phyloP scores from a whole-genome alignment of 2,113 vertebrate species.

The Clinocottus analis region DNA sequence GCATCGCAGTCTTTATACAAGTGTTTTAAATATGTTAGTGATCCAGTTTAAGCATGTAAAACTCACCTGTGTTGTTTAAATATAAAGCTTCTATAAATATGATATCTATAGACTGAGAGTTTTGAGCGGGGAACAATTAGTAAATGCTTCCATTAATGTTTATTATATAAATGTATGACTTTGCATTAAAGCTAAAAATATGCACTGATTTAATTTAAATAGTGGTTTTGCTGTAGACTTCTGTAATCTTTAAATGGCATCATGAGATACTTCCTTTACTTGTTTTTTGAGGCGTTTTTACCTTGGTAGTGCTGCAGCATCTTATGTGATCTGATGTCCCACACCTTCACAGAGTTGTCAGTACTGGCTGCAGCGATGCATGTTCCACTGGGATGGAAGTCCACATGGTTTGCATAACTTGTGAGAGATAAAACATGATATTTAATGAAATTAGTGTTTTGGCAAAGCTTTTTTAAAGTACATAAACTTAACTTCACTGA shows the following conservation, averaged over 20 bases:
- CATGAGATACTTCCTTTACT: not conserved
- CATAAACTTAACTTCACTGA: not conserved
- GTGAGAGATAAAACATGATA: not conserved
- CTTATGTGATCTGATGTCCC: slow-evolving; percentile 93
- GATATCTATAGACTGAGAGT: not conserved
- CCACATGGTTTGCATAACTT: slow-evolving; percentile 91
- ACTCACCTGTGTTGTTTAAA: not conserved
- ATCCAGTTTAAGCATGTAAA: not conserved
- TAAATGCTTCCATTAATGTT: not conserved
- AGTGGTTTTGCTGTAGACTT: slow-evolving; percentile 1
- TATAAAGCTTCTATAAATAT: not conserved
- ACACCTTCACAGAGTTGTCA: slow-evolving; percentile 94
- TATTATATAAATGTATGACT: not conserved
- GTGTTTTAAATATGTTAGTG: not conserved
- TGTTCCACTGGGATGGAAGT: slow-evolving; percentile 94
- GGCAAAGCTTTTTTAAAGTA: not conserved
- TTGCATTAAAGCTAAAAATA: slow-evolving; percentile 3
- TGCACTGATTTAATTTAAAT: not conserved
- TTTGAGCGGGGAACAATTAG: not conserved
- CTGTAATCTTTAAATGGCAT: not conserved
- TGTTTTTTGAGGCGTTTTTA: slow-evolving; percentile 65
- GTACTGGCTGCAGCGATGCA: slow-evolving; percentile 91
- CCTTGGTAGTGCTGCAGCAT: slow-evolving; percentile 95
- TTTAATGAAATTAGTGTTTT: not conserved
- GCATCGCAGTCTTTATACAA: not conserved